These are phyloP conservation scores for Cepaea hortensis DNA, from an alignment of 2,888 invertebrate genomes.

Conservation along the genomic window DNA sequence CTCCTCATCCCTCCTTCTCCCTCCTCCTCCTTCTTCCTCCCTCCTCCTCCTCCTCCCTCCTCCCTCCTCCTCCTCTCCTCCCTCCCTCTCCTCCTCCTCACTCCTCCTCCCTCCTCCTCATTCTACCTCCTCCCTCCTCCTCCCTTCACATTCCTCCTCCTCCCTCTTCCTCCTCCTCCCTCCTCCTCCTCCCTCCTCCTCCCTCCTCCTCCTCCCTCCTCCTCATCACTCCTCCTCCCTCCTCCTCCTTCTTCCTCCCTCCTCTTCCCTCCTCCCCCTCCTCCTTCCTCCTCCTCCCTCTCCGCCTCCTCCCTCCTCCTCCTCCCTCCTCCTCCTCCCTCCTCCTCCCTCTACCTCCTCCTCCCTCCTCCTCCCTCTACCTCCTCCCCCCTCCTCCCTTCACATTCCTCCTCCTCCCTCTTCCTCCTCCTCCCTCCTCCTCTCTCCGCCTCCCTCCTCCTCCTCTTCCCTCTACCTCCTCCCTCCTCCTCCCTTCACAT, in stretches of 20 bases:
- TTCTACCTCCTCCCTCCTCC: too few relatives aligned
- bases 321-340: background rate
- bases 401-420: background rate
- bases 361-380: background rate
- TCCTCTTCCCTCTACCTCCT: too few relatives aligned
- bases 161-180: background rate
- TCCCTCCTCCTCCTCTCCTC: background rate
- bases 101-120: too few relatives aligned
- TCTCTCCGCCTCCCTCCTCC: too few relatives aligned
- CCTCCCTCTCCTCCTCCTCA: too few relatives aligned
- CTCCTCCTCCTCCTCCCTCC: background rate
- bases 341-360: background rate
- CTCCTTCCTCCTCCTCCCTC: too few relatives aligned
- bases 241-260: background rate
- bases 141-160: background rate
- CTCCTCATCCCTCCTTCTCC: background rate
- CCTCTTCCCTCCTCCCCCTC: background rate
- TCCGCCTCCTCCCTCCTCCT: background rate
- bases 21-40: background rate
- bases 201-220: background rate
- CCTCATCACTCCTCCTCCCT: background rate
- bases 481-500: too few relatives aligned
- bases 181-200: background rate
- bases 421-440: constrained; percentile 2
- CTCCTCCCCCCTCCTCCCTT: too few relatives aligned